These are phyloP conservation scores for Alectura lathami DNA, from an alignment of 2,113 vertebrate genomes.

Conservation along the genomic window DNA sequence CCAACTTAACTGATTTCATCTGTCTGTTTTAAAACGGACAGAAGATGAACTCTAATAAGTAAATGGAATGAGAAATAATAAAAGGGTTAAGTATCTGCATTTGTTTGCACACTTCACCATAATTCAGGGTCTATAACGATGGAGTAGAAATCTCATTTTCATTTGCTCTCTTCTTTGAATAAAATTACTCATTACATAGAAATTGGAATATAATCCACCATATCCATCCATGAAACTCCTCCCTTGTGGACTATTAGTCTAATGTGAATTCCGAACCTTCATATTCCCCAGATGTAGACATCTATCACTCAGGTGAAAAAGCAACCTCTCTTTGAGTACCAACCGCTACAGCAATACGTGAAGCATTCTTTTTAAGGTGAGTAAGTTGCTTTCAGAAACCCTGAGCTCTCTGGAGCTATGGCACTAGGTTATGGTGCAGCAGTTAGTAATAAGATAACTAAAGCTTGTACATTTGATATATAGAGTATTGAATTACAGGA, in stretches of 20 bases:
- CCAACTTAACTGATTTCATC: background rate
- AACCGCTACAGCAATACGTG: background rate
- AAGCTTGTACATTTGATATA: background rate
- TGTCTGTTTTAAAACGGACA: background rate
- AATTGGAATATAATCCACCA: background rate
- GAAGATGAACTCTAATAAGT: background rate
- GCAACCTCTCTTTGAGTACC: background rate
- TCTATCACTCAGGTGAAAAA: background rate
- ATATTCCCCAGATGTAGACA: background rate
- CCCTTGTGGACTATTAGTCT: background rate
- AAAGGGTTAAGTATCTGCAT: background rate
- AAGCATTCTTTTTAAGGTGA: background rate
- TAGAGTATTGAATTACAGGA: background rate
- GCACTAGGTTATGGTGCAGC: background rate
- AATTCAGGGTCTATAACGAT: background rate
- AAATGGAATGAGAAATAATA: background rate
- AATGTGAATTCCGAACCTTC: background rate
- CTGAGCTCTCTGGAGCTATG: background rate
- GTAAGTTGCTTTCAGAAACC: background rate
- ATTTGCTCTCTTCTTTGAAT: background rate
- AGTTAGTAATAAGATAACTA: background rate
- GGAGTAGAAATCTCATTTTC: background rate
- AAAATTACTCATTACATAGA: background rate
- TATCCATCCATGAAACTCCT: background rate
- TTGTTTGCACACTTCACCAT: background rate